Evolutionary conservation across 1,140 invertebrate species (phyloP).

Genomic region (Lithobius niger): DNA sequence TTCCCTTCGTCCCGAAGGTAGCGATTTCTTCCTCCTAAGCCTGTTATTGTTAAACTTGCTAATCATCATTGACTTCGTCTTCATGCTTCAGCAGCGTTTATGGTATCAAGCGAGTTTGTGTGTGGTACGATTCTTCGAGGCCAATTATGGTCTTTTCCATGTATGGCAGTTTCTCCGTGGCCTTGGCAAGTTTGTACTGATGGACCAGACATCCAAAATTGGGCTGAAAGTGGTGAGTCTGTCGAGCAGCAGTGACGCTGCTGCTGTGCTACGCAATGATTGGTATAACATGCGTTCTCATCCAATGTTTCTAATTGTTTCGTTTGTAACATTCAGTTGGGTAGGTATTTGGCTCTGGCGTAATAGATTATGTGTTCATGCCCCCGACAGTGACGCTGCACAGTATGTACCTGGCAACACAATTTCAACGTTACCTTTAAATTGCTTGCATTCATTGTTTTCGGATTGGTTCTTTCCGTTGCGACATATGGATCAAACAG

Average conservation of each 20-base stretch:
- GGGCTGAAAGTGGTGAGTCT: constrained; percentile 24
- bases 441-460: constrained; percentile 24
- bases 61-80: constrained; percentile 32
- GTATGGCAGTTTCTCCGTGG: constrained; percentile 33
- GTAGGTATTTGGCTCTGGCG: too few species aligned
- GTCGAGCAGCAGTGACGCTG: constrained; percentile 22
- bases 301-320: background rate
- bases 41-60: constrained; percentile 34
- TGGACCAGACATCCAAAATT: constrained; percentile 20
- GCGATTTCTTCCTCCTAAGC: constrained; percentile 38
- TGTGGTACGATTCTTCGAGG: constrained; percentile 32
- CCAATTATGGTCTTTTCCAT: constrained; percentile 34
- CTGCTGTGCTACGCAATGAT: constrained; percentile 25
- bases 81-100: constrained; percentile 27
- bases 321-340: too few species aligned
- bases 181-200: constrained; percentile 30
- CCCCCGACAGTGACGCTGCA: too few species aligned
- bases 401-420: constrained; percentile 21
- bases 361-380: constrained; percentile 27
- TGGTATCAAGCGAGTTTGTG: constrained; percentile 28
- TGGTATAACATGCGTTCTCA: constrained; percentile 20
- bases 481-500: too few species aligned
- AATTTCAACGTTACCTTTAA: constrained; percentile 19
- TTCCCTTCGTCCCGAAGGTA: constrained; percentile 37
- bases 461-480: constrained; percentile 25